Base-by-base conservation (phyloP, 1,140 invertebrate genomes). In the Monochamus saltuarius region DNA sequence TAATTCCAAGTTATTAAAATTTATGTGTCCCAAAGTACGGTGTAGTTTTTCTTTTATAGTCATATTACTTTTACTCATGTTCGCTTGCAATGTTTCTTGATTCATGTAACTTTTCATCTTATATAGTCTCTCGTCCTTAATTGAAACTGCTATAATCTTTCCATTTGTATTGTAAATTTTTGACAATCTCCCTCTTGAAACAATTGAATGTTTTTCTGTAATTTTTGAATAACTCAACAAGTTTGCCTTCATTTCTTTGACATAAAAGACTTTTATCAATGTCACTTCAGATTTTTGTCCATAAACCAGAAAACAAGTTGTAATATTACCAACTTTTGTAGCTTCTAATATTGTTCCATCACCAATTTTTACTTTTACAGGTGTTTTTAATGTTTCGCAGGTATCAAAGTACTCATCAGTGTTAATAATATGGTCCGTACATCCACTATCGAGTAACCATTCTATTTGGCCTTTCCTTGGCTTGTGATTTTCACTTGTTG, bases 371-470 rank as follows among this genome's bases (percentile, higher is more conserved):
- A 67, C 63, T 46, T 65, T 46, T 22, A 67, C 42, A 45, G 64
- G 61, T 22, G 58, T n/a, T n/a, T n/a, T n/a, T n/a, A n/a, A n/a
- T n/a, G n/a, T 56, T 55, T 66, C 42, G 55, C 1, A 75, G 39
- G 70, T 65, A 63, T 50, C 54, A 70, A 75, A 76, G 61, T 65
- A 75, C 40, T 37, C 56, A 60, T 77, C 73, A 63, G 61, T 65
- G 47, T 77, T 75, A 40, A 77, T 66, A 38, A 77, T 69, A 55
- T 77, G 74, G 45, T 76, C 73, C 0, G 74, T 75, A 64, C 71
- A 73, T 1, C 72, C 70, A 70, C 70, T 73, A 62, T 74, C 73
- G 52, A 76, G 59, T 34, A 77, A 38, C 74, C 72, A 75, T 45
- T 70, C 59, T 43, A 77, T 70, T 0, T 53, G 49, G 13, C 19